Conservation (phyloP, 92 coral and sea anemone species). For the Heteractis magnifica region DNA sequence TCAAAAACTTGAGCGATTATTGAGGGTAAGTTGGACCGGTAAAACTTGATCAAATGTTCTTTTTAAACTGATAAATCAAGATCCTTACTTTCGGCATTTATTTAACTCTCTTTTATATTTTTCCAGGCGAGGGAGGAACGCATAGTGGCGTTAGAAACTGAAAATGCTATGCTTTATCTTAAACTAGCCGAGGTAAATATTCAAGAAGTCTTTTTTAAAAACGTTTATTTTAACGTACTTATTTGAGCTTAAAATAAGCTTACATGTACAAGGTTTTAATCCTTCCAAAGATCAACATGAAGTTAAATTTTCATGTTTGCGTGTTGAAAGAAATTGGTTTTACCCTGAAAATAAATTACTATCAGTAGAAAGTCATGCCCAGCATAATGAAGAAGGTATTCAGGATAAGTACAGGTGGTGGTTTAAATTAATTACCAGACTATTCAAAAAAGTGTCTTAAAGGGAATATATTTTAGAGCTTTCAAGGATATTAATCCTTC, state of each 20-base stretch:
- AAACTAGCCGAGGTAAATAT: conserved; percentile 91
- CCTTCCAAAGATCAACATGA: neutral
- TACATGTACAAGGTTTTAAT: neutral
- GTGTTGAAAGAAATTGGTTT: too few relatives aligned
- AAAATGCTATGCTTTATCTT: conserved; percentile 97
- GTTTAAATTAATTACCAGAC: too few relatives aligned
- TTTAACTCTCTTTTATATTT: neutral
- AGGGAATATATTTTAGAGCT: too few relatives aligned
- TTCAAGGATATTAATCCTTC: too few relatives aligned
- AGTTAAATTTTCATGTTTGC: neutral
- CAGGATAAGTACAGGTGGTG: too few relatives aligned
- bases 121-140: conserved; percentile 97
- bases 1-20: conserved; percentile 87
- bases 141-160: conserved; percentile 95
- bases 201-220: neutral
- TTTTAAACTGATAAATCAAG: neutral
- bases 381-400: too few relatives aligned
- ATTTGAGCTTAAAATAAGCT: too few relatives aligned
- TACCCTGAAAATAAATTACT: too few relatives aligned
- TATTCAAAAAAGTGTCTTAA: too few relatives aligned
- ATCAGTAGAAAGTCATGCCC: too few relatives aligned
- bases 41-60: neutral
- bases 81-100: neutral
- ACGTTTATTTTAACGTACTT: too few relatives aligned
- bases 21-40: conserved; percentile 59